These are phyloP conservation scores for Pharmacophagus antenor DNA, from an alignment of 2,888 invertebrate species.

Conservation along the genomic window DNA sequence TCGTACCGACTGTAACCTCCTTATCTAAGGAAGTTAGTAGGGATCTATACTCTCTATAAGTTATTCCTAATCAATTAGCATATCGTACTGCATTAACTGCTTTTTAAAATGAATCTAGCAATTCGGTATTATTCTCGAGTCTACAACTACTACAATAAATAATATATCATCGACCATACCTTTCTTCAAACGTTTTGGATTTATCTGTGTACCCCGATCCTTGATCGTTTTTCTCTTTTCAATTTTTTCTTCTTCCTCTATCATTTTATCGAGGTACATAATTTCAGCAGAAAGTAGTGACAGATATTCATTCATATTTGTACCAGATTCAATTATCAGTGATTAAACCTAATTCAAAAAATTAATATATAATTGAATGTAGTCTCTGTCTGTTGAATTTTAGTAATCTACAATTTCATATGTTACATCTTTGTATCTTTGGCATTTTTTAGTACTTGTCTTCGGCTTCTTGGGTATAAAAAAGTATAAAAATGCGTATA, in stretches of 20 bases:
- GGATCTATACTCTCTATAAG: too few species aligned
- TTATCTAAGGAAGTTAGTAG: too few species aligned
- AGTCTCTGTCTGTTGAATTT: neutral
- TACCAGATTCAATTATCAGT: neutral
- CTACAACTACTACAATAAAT: neutral
- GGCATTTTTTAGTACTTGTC: neutral
- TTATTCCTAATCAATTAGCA: too few species aligned
- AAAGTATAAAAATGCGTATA: too few species aligned
- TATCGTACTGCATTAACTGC: too few species aligned
- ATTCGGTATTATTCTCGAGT: too few species aligned
- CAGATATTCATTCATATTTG: conserved; percentile 17
- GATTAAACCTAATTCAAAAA: neutral
- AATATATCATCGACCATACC: conserved; percentile 14
- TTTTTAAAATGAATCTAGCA: neutral
- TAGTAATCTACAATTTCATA: neutral
- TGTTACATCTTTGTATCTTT: neutral
- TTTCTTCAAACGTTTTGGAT: conserved; percentile 31
- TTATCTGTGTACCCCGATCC: conserved; percentile 55
- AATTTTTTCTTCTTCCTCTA: conserved; percentile 36
- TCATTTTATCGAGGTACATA: conserved; percentile 7
- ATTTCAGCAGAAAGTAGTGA: conserved; percentile 5
- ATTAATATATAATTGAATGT: neutral
- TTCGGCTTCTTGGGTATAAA: too few species aligned
- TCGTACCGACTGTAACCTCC: too few species aligned
- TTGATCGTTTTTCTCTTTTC: conserved; percentile 33